phyloP scores from a whole-genome alignment of 2,113 vertebrate species.

The Pelmatolapia mariae region DNA sequence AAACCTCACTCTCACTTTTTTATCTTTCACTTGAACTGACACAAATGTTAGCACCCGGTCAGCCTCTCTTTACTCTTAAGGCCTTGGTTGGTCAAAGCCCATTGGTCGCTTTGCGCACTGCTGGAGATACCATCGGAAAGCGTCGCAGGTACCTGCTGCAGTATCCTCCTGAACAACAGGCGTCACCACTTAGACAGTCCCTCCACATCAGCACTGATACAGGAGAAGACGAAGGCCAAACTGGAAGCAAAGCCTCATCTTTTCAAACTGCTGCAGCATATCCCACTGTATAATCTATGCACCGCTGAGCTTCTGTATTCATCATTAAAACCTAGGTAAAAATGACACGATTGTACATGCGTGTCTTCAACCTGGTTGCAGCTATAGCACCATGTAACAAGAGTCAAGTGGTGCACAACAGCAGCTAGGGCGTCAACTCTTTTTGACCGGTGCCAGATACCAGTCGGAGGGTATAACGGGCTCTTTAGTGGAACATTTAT shows the following conservation, averaged over 20 bases:
- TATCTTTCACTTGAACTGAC: not conserved
- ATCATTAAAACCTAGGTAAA: not conserved
- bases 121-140: not conserved
- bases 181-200: fast-evolving
- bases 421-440: not conserved
- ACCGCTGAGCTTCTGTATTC: not conserved
- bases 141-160: not conserved
- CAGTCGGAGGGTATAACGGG: not conserved
- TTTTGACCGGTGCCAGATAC: not conserved
- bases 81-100: fast-evolving
- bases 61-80: not conserved
- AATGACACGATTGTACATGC: not conserved
- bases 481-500: not conserved
- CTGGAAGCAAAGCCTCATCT: not conserved
- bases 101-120: not conserved
- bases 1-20: not conserved
- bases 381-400: not conserved
- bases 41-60: not conserved
- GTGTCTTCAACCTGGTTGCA: not conserved
- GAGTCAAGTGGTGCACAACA: not conserved
- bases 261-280: not conserved
- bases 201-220: not conserved
- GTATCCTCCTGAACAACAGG: not conserved
- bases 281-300: not conserved
- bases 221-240: not conserved